These are phyloP conservation scores for Octonoba sinensis DNA, from an alignment of 2,888 invertebrate genomes.

Conservation along the genomic window DNA sequence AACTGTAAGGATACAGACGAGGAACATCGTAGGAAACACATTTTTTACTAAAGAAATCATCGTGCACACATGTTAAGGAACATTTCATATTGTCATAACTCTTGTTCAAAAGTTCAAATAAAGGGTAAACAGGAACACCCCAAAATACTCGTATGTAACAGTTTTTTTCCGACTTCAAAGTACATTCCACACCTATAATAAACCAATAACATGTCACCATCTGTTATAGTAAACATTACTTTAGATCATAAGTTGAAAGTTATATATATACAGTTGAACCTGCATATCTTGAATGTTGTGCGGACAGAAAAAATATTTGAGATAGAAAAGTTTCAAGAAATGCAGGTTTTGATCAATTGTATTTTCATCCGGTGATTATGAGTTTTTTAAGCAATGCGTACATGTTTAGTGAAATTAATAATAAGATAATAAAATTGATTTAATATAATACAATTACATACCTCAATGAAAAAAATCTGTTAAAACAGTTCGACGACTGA, in stretches of 20 bases:
- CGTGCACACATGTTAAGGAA: not conserved
- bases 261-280: not conserved
- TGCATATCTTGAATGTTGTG: too few relatives aligned
- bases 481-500: too few relatives aligned
- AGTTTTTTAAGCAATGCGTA: too few relatives aligned
- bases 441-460: too few relatives aligned
- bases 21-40: slow-evolving; percentile 4
- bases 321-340: too few relatives aligned
- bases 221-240: too few relatives aligned
- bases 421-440: too few relatives aligned
- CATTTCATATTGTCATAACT: not conserved
- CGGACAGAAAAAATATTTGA: too few relatives aligned
- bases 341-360: too few relatives aligned
- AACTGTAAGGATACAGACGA: slow-evolving; percentile 17
- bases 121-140: slow-evolving; percentile 32
- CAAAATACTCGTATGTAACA: slow-evolving; percentile 21
- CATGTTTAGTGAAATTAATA: too few relatives aligned
- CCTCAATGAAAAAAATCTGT: too few relatives aligned
- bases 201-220: not conserved
- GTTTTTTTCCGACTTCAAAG: not conserved
- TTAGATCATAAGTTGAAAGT: not conserved
- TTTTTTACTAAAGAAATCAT: slow-evolving; percentile 12
- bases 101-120: slow-evolving; percentile 14
- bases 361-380: too few relatives aligned
- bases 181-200: slow-evolving; percentile 29